Base-by-base conservation (phyloP, 2,113 vertebrate genomes). In the Anser cygnoides region DNA sequence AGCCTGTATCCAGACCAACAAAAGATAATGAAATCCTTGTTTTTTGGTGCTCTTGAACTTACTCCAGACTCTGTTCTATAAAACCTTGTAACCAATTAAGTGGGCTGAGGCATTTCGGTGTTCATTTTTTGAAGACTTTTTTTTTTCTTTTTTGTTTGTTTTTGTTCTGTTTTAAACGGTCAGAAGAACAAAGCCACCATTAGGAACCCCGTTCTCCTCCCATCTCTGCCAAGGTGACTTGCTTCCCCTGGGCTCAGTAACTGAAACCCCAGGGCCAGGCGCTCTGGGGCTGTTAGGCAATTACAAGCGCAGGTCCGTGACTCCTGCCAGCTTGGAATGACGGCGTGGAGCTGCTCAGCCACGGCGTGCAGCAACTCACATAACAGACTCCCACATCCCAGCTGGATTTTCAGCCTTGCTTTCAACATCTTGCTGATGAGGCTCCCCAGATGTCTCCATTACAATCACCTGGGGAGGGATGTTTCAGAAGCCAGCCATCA, bases 31-130 rank as follows among this genome's bases (percentile, higher is more conserved):
- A 97, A 89, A 96, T 94, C 86, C 90, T 96, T 93, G 85, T 65
- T 97, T 97, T 97, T 93, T 89, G 92, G 93, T 90, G 89, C 66
- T 88, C 84, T 96, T 93, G 84, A 95, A 97, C 52, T 97, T 93
- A 84, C 82, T 97, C 73, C 57, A 85, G 93, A 73, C 77, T 92
- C 61, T 87, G 50, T 95, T 96, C 63, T 94, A 75, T 91, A 97
- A 97, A 95, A 96, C 77, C 84, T 89, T 86, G 81, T 87, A 92
- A 96, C 28, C 23, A 90, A 89, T 97, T 93, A 65, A 93, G 93
- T 78, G 84, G 80, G 72, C 84, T 82, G 95, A 96, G 94, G 84
- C 89, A 81, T 93, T 97, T 83, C 93, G 92, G 66, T 67, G 87
- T 94, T 92, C 31, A 18, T 8, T 61, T 92, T 84, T 33, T 46